Conservation (phyloP, 2,888 invertebrate genomes). For the Trachelus troglodyta region DNA sequence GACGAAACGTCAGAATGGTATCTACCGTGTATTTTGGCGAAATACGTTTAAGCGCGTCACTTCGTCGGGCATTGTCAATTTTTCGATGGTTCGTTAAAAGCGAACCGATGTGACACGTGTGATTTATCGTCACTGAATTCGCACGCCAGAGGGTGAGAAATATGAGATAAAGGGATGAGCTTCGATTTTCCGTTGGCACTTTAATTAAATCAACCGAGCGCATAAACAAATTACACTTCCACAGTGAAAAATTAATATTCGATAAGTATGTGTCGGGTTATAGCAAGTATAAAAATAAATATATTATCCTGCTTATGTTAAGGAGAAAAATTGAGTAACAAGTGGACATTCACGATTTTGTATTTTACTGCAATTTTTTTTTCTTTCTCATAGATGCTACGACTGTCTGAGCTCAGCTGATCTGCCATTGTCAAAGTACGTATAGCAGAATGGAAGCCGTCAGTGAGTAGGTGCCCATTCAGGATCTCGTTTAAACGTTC, state of each 20-base stretch:
- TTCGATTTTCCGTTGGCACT: neutral
- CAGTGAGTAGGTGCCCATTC: neutral
- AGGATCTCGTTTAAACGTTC: slow-evolving; percentile 28
- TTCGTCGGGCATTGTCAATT: neutral
- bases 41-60: neutral
- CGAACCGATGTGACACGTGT: neutral
- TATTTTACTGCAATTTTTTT: neutral
- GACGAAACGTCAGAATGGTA: neutral
- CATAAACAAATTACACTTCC: neutral
- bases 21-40: neutral
- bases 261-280: neutral
- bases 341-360: neutral
- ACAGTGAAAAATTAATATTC: neutral
- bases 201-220: neutral
- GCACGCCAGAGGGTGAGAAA: neutral
- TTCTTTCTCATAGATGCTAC: neutral
- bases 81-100: slow-evolving; percentile 36
- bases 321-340: neutral
- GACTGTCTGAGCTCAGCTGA: neutral
- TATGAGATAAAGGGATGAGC: neutral
- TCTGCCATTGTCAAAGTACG: neutral
- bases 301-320: neutral
- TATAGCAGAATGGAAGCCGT: neutral
- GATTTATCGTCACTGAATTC: neutral
- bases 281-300: neutral